Conservation (phyloP, 2,888 invertebrate species). For the Odontocerum albicorne region DNA sequence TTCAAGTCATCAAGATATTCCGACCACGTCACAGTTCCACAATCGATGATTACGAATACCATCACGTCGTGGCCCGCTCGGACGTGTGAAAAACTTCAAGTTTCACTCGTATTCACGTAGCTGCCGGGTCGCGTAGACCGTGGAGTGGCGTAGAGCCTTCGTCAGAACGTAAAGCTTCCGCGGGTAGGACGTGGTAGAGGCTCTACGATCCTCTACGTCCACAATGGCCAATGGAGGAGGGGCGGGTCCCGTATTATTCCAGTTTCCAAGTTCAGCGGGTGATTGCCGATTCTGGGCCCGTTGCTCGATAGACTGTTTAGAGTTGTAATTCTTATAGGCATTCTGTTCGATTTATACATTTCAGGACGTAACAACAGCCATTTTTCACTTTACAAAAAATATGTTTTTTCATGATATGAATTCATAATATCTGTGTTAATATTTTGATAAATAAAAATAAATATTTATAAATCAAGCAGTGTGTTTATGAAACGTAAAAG, state of each 20-base stretch:
- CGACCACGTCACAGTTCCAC: neutral
- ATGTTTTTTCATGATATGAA: neutral
- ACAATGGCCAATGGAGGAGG: conserved; percentile 6
- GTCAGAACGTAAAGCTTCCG: neutral
- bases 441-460: no score
- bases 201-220: no score
- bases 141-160: conserved; percentile 3
- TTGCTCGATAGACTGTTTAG: conserved; percentile 5
- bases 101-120: no score
- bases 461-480: no score
- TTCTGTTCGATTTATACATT: neutral
- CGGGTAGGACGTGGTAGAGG: conserved; percentile 10
- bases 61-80: conserved; percentile 11
- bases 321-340: neutral
- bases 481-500: no score
- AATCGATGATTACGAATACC: conserved; percentile 3
- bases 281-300: conserved; percentile 28
- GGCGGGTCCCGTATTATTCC: conserved; percentile 1
- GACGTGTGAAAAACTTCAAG: conserved; percentile 27
- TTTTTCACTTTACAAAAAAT: neutral
- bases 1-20: no score
- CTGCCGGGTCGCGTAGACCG: no score
- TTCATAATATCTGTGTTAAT: no score
- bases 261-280: conserved; percentile 25
- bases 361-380: neutral